Conservation (phyloP, 2,888 invertebrate genomes). For the Amblyteles armatorius region DNA sequence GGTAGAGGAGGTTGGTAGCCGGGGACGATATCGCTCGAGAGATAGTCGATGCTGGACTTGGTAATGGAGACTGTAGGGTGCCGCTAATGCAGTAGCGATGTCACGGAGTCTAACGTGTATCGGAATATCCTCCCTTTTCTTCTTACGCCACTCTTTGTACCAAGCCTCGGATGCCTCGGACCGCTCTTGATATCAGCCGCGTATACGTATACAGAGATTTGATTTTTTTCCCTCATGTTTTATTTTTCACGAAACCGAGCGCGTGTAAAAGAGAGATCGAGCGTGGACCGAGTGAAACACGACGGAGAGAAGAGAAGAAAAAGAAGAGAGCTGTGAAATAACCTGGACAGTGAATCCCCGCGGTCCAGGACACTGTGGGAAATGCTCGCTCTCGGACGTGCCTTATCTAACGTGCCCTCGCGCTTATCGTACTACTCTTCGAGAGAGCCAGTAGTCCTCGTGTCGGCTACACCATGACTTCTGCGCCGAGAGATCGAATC, state of each 20-base stretch:
- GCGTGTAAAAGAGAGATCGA: slow-evolving; percentile 18
- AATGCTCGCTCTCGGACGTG: slow-evolving; percentile 70
- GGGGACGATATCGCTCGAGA: slow-evolving; percentile 80
- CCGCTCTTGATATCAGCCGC: slow-evolving; percentile 67
- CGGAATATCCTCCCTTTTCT: slow-evolving; percentile 68
- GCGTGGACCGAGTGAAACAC: not conserved
- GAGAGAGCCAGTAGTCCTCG: slow-evolving; percentile 46
- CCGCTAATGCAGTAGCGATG: slow-evolving; percentile 85
- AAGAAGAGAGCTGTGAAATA: slow-evolving; percentile 21
- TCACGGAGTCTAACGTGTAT: slow-evolving; percentile 76
- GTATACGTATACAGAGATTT: slow-evolving; percentile 61
- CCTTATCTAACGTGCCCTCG: slow-evolving; percentile 67
- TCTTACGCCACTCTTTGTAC: slow-evolving; percentile 66
- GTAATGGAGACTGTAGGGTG: slow-evolving; percentile 84
- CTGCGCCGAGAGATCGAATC: slow-evolving; percentile 59
- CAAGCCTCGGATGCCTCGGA: slow-evolving; percentile 72
- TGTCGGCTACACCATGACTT: slow-evolving; percentile 35
- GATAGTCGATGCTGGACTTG: slow-evolving; percentile 75
- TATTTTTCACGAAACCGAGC: slow-evolving; percentile 29
- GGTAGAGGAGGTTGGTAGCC: slow-evolving; percentile 73
- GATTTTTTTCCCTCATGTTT: slow-evolving; percentile 3
- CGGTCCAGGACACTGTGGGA: slow-evolving; percentile 63
- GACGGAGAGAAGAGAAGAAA: slow-evolving; percentile 2
- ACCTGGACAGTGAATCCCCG: slow-evolving; percentile 21
- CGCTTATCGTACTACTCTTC: slow-evolving; percentile 66